phyloP scores from a whole-genome alignment of 2,888 invertebrate genomes.

The Mythimna albipuncta region DNA sequence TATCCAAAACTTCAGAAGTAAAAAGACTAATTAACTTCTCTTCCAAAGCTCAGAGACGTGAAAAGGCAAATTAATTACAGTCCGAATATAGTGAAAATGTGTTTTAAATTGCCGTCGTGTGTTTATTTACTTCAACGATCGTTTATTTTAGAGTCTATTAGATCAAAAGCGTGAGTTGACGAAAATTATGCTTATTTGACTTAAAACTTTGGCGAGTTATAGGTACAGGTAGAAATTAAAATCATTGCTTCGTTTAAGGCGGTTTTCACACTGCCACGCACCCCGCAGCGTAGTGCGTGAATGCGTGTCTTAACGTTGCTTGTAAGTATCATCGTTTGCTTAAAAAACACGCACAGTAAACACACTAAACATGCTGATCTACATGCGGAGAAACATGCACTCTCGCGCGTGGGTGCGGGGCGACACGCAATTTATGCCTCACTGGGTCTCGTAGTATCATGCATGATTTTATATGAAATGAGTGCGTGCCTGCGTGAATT shows the following conservation, averaged over 20 bases:
- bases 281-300: too few relatives aligned
- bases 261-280: too few relatives aligned
- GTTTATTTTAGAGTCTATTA: slow-evolving; percentile 7
- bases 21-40: slow-evolving; percentile 45
- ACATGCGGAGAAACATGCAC: too few relatives aligned
- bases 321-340: too few relatives aligned
- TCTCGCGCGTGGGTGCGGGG: too few relatives aligned
- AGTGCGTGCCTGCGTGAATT: too few relatives aligned
- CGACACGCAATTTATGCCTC: too few relatives aligned
- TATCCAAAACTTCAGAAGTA: slow-evolving; percentile 24
- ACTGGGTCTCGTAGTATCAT: too few relatives aligned
- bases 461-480: too few relatives aligned
- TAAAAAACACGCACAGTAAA: too few relatives aligned
- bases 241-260: neutral
- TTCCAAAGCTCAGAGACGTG: slow-evolving; percentile 32
- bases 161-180: neutral
- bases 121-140: slow-evolving; percentile 25
- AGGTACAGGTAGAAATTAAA: neutral
- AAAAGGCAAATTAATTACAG: slow-evolving; percentile 52
- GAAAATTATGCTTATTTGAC: slow-evolving; percentile 2
- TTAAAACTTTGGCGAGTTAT: neutral
- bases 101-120: slow-evolving; percentile 18
- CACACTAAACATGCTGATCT: too few relatives aligned
- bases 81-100: slow-evolving; percentile 37
- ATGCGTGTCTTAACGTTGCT: too few relatives aligned